Evolutionary conservation across 2,888 invertebrate species (phyloP), one percentile per base, ranked within the genome.

Genomic region (Drosophila mercatorum): DNA sequence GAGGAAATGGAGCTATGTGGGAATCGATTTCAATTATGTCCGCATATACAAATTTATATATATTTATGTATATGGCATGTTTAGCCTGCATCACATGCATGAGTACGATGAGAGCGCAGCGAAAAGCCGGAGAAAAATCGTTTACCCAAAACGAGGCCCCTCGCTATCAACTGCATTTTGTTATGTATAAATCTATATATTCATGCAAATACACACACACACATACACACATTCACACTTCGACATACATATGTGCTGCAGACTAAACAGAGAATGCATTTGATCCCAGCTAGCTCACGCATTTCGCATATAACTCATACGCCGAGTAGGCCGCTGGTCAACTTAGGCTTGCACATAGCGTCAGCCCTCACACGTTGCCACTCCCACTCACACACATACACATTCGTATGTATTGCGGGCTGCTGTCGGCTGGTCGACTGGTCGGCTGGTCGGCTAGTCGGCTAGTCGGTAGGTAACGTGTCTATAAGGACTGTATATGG

Each of bases 231-330:
- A 43, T 2, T 0, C 3, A 6, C n/a, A 26, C 14, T 11, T 5
- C 31, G 28, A 28, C 28, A 31, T 11, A 49, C 47, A 36, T 38
- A 36, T 74, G 60, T 38, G 8, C 6, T 49, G 69, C 51, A 12
- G 67, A 56, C 78, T 78, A 78, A 80, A 59, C 68, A 65, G 61
- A 22, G 64, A 77, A 69, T 77, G 69, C 88, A 83, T 84, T 84
- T 72, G 70, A 68, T 74, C 65, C 75, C 66, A 46, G 52, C 60
- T 31, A 31, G 53, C 59, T 12, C 69, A 88, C 90, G 88, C 90
- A 85, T 57, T 72, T 65, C 68, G 64, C 73, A 68, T 75, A 72
- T 88, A 76, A 85, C 88, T 74, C 85, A 87, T 85, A 81, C 83
- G 88, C 74, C 68, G 58, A 58, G 68, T 79, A 49, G 58, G 66